Evolutionary conservation across 2,888 invertebrate genomes (phyloP).

Genomic region (Trachelus iudaicus): DNA sequence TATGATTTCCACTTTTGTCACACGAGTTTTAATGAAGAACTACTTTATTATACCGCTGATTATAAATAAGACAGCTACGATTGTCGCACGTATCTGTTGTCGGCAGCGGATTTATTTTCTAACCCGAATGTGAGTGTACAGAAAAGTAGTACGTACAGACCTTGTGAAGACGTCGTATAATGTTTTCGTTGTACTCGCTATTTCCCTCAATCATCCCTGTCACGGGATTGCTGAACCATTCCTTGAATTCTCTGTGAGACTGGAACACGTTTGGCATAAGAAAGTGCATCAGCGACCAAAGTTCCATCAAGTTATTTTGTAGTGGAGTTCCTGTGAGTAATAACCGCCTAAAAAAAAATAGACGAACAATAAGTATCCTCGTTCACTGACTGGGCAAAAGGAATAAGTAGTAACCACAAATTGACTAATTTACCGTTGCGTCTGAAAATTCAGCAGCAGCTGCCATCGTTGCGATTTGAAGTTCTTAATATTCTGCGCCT

Average conservation of each 20-base stretch:
- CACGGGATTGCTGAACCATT: constrained; percentile 98
- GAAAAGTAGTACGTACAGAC: constrained; percentile 68
- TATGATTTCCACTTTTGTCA: constrained; percentile 47
- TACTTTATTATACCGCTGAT: constrained; percentile 54
- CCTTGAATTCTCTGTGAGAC: constrained; percentile 95
- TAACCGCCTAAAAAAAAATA: constrained; percentile 75
- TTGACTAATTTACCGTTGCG: constrained; percentile 76
- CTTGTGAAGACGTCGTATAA: constrained; percentile 91
- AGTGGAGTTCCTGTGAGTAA: constrained; percentile 94
- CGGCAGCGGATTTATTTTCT: constrained; percentile 48
- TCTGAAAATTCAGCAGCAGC: constrained; percentile 92
- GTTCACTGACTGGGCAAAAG: not conserved
- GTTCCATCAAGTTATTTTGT: constrained; percentile 95
- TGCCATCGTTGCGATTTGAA: constrained; percentile 99
- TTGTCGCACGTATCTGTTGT: constrained; percentile 42
- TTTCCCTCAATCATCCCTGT: constrained; percentile 96
- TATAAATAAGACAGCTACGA: constrained; percentile 38
- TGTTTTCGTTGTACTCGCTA: constrained; percentile 89
- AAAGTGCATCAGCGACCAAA: constrained; percentile 99
- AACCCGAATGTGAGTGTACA: constrained; percentile 30
- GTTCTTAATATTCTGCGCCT: constrained; percentile 99
- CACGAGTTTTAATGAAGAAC: constrained; percentile 61
- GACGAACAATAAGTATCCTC: constrained; percentile 4
- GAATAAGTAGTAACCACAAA: not conserved
- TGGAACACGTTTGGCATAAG: constrained; percentile 97